phyloP scores from a whole-genome alignment of 1,140 invertebrate species.

The Macrotrachela quadricornifera region DNA sequence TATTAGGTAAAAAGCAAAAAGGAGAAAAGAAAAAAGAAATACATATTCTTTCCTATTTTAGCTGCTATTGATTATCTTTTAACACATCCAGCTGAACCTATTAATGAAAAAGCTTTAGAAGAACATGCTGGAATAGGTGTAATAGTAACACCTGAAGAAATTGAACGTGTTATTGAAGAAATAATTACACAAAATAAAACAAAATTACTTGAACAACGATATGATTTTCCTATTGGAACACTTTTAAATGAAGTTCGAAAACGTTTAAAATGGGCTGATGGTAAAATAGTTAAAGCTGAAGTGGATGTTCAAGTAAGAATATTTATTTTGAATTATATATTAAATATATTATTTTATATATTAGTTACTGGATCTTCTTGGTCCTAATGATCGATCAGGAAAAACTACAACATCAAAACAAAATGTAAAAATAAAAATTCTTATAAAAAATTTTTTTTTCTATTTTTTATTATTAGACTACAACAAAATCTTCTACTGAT shows the following conservation, averaged over 20 bases:
- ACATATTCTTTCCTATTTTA: constrained; percentile 12
- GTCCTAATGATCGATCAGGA: constrained; percentile 13
- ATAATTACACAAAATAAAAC: constrained; percentile 42
- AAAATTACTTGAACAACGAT: constrained; percentile 54
- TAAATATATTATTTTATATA: not conserved
- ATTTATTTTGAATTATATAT: not conserved
- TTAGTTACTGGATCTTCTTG: not conserved
- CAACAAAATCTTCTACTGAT: not conserved
- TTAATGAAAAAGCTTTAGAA: constrained; percentile 53
- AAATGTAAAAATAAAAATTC: constrained; percentile 26
- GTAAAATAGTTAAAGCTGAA: constrained; percentile 74
- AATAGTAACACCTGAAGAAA: constrained; percentile 59
- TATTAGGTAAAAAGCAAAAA: constrained; percentile 38
- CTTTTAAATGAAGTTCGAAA: constrained; percentile 39
- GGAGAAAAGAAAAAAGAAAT: not conserved
- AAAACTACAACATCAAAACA: constrained; percentile 14
- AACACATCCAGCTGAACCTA: constrained; percentile 37
- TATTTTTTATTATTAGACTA: not conserved
- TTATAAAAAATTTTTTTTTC: no score
- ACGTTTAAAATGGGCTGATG: constrained; percentile 72
- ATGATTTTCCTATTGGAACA: constrained; percentile 45
- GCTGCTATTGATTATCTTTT: constrained; percentile 66
- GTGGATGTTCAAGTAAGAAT: constrained; percentile 38
- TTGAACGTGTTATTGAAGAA: constrained; percentile 46
- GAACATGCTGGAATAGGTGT: constrained; percentile 66